Conservation (phyloP, 2,888 invertebrate genomes). For the Aphidius colemani region DNA sequence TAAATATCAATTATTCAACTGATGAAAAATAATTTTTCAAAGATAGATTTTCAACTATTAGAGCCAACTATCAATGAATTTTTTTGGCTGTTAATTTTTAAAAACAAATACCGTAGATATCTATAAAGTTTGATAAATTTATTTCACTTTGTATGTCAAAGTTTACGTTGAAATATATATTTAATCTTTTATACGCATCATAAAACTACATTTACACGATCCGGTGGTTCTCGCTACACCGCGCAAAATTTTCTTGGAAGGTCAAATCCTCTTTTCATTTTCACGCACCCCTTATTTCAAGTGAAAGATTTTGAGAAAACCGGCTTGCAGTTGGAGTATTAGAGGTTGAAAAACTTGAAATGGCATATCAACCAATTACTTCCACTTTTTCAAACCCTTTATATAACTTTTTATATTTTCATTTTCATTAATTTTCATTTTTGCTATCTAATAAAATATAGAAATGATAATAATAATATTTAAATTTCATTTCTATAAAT, state of each 20-base stretch:
- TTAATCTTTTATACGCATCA: conserved; percentile 41
- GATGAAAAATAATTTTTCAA: no score
- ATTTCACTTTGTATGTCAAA: neutral
- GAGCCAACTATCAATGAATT: no score
- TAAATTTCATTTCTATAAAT: conserved; percentile 22
- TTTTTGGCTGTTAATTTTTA: no score
- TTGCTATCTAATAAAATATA: neutral
- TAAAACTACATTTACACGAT: conserved; percentile 46
- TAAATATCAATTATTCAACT: no score
- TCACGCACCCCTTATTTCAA: conserved; percentile 25
- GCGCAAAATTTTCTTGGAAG: conserved; percentile 28
- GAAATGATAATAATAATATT: conserved; percentile 10
- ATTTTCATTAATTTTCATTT: neutral
- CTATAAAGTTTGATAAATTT: no score
- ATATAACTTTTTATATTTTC: neutral
- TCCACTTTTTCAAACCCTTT: conserved; percentile 1
- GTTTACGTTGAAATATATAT: conserved; percentile 19
- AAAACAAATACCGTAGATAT: no score
- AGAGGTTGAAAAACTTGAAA: conserved; percentile 36
- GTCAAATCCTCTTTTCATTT: conserved; percentile 42
- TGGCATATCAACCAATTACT: conserved; percentile 25
- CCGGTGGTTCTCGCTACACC: conserved; percentile 40
- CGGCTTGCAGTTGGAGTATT: conserved; percentile 25
- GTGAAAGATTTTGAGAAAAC: neutral
- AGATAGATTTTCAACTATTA: no score